Conservation (phyloP, 2,797 vertebrate species). For the Ptychadena robeensis region DNA sequence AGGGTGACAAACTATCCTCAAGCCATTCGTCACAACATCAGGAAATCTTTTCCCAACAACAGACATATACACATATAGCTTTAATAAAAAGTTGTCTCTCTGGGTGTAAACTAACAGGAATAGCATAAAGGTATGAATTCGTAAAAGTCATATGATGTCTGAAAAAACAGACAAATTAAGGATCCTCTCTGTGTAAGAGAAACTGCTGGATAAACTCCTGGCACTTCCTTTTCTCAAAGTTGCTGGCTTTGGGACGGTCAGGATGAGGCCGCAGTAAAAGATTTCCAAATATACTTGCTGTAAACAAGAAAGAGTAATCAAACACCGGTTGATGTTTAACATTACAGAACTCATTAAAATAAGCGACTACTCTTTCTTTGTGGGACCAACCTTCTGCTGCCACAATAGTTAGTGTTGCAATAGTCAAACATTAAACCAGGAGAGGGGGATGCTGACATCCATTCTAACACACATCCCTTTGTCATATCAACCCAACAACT, state of each 20-base stretch:
- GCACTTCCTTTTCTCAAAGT: conserved; percentile 85
- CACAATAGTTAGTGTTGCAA: too few species aligned
- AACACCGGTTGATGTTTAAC: too few species aligned
- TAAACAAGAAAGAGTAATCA: conserved; percentile 27
- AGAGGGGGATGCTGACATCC: too few species aligned
- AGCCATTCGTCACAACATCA: not conserved
- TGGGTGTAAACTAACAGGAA: not conserved
- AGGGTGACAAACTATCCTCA: not conserved
- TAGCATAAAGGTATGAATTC: not conserved
- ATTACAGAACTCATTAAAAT: too few species aligned
- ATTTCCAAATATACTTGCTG: conserved; percentile 89
- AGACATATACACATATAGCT: not conserved
- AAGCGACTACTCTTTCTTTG: too few species aligned
- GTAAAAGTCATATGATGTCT: not conserved
- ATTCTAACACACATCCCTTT: too few species aligned
- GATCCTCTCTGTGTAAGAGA: conserved; percentile 67
- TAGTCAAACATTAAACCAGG: too few species aligned
- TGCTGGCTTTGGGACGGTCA: conserved; percentile 72
- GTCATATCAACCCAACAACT: too few species aligned
- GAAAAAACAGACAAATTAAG: not conserved
- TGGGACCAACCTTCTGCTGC: too few species aligned
- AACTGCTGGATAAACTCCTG: conserved; percentile 91
- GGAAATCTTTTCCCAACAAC: not conserved
- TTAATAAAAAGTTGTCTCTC: not conserved
- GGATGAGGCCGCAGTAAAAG: conserved; percentile 83